Percentiles rank a stretch among this genome's conserved stretches.
Evolutionary conservation across 2,888 invertebrate species (phyloP).

Genomic region (Drosophila kuntzei): DNA sequence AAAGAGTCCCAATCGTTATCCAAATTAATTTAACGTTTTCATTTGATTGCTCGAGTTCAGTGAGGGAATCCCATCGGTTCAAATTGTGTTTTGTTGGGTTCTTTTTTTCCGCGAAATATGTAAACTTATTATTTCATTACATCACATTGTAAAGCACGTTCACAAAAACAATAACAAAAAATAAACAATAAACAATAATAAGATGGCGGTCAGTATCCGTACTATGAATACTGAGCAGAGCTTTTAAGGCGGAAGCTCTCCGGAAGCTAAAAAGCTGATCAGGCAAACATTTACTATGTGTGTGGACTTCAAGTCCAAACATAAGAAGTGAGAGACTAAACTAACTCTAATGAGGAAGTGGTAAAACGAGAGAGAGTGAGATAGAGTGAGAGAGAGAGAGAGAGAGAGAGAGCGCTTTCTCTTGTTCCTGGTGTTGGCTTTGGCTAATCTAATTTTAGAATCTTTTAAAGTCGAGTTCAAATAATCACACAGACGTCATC

Average conservation of each 20-base stretch:
- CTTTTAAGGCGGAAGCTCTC: slow-evolving; percentile 24
- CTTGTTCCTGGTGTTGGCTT: slow-evolving; percentile 5
- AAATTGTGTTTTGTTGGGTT: neutral
- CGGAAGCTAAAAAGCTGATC: slow-evolving; percentile 10
- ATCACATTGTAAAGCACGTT: slow-evolving; percentile 13
- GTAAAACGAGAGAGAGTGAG: neutral
- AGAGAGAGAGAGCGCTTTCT: neutral
- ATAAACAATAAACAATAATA: slow-evolving; percentile 7
- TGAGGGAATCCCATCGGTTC: slow-evolving; percentile 8
- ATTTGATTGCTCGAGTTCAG: neutral
- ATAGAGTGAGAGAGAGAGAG: neutral
- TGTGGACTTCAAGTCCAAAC: neutral
- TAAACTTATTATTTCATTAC: slow-evolving; percentile 7
- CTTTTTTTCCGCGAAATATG: slow-evolving; percentile 9
- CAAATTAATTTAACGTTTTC: neutral
- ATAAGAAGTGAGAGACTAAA: slow-evolving; percentile 6
- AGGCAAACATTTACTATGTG: neutral
- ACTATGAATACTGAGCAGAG: slow-evolving; percentile 25
- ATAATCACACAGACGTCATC: slow-evolving; percentile 31
- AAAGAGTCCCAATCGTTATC: neutral
- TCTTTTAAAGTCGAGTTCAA: slow-evolving; percentile 3
- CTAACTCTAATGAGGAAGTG: slow-evolving; percentile 6
- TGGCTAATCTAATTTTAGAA: slow-evolving; percentile 22
- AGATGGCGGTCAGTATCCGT: slow-evolving; percentile 9
- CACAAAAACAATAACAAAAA: slow-evolving; percentile 10